Percentiles rank a stretch among this genome's conserved stretches.
These are phyloP conservation scores for Phrynocephalus forsythii DNA, from an alignment of 2,797 vertebrate genomes.

Conservation along the genomic window DNA sequence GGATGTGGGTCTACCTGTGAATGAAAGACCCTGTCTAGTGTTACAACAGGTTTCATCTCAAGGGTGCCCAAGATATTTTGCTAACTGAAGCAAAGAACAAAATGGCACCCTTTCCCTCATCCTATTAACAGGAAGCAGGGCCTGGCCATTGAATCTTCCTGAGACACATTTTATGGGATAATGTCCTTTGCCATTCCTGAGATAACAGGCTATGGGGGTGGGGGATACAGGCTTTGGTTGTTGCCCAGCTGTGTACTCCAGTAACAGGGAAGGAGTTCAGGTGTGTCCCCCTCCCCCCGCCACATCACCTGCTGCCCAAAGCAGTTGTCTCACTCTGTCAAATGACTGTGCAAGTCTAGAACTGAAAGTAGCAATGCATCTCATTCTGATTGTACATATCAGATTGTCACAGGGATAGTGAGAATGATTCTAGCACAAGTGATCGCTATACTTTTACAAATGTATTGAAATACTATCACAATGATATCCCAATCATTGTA, in stretches of 20 bases:
- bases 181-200: background rate
- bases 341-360: background rate
- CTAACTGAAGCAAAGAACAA: background rate
- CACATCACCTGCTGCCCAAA: background rate
- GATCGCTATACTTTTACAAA: background rate
- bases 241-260: background rate
- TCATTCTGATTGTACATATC: background rate
- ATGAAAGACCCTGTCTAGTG: background rate
- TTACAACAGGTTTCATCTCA: background rate
- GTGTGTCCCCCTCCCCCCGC: too few relatives aligned
- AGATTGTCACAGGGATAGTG: background rate
- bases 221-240: too few relatives aligned
- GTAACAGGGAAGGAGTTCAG: background rate
- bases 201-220: background rate
- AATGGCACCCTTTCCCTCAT: background rate
- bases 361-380: background rate
- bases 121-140: background rate
- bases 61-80: background rate
- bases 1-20: background rate
- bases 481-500: background rate
- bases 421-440: background rate
- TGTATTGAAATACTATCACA: slow-evolving; percentile 13
- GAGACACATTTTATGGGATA: background rate
- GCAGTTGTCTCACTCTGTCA: too few relatives aligned
- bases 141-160: background rate